Evolutionary conservation across 2,113 vertebrate genomes (phyloP), one percentile per base, ranked within the genome.

Genomic region (Menura novaehollandiae): DNA sequence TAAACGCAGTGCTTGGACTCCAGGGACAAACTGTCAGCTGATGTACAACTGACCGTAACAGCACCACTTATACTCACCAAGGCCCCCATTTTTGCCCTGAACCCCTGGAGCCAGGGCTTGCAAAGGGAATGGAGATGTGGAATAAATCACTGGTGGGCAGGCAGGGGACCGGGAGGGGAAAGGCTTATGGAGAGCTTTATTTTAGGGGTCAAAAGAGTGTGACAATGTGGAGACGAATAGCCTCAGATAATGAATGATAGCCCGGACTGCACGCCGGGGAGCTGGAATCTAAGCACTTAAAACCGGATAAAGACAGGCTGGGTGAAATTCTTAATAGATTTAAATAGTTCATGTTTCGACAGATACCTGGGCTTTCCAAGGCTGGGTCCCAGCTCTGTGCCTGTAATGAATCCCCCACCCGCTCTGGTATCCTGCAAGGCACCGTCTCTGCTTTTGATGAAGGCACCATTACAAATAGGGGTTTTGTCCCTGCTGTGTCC

Each of bases 291-390:
- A 97, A 95, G 96, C 95, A 96, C 97, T 97, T 96, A 95, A 97
- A 97, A 97, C 96, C 94, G 95, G 95, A 97, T 97, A 97, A 96
- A 92, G 97, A 97, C 95, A 96, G 97, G 97, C 95, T 96, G 96
- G 96, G 96, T 97, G 94, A 96, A 98, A 97, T 98, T 98, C 97
- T 97, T 97, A 97, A 97, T 97, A 97, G 97, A 97, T 97, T 97
- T 97, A 97, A 97, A 97, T 96, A 95, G 95, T 97, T 97, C 97
- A 97, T 97, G 97, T 98, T 97, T 96, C 94, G 97, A 97, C 97
- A 97, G 96, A 97, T 98, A 97, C 97, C 97, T 89, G 96, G 95
- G 96, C 94, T 97, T 94, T 91, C 95, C 91, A 81, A 96, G 93
- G 94, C 92, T 96, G 88, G 93, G 94, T 97, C 97, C 96, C 93